Evolutionary conservation across 1,140 invertebrate species (phyloP).

Genomic region (Hyposmocoma kahamanoa): DNA sequence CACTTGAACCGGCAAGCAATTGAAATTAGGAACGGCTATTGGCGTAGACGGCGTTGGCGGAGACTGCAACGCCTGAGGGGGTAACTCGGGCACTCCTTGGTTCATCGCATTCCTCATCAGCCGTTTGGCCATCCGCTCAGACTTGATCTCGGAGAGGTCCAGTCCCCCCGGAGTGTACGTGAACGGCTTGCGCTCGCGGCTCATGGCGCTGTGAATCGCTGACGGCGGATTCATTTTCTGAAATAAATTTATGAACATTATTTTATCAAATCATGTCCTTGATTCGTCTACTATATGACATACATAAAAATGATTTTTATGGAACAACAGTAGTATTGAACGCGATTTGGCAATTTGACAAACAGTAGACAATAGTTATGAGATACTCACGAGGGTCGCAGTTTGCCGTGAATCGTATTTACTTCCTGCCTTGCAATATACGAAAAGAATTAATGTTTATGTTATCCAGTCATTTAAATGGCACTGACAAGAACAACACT

Average conservation of each 20-base stretch:
- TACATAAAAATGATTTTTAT: slow-evolving; percentile 22
- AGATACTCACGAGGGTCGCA: slow-evolving; percentile 52
- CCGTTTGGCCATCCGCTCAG: slow-evolving; percentile 90
- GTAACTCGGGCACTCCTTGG: slow-evolving; percentile 65
- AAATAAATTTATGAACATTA: slow-evolving; percentile 36
- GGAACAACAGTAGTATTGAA: slow-evolving; percentile 24
- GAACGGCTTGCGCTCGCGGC: slow-evolving; percentile 91
- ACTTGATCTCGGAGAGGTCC: slow-evolving; percentile 91
- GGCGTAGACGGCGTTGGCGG: slow-evolving; percentile 38
- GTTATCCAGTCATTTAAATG: slow-evolving; percentile 18
- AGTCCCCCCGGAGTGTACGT: slow-evolving; percentile 95
- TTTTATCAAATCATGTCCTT: slow-evolving; percentile 12
- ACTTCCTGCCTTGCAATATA: slow-evolving; percentile 35
- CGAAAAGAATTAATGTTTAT: slow-evolving; percentile 10
- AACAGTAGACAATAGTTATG: slow-evolving; percentile 51
- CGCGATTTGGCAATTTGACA: slow-evolving; percentile 56
- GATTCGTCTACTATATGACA: slow-evolving; percentile 16
- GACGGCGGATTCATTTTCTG: slow-evolving; percentile 83
- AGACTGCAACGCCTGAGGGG: slow-evolving; percentile 48
- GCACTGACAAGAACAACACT: slow-evolving; percentile 22
- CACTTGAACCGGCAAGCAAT: slow-evolving; percentile 66
- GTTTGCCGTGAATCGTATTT: slow-evolving; percentile 34
- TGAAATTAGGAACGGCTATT: slow-evolving; percentile 53
- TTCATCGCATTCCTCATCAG: slow-evolving; percentile 82
- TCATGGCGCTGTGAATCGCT: slow-evolving; percentile 90